Evolutionary conservation across 2,113 vertebrate species (phyloP).

Genomic region (Tretioscincus oriximinensis): DNA sequence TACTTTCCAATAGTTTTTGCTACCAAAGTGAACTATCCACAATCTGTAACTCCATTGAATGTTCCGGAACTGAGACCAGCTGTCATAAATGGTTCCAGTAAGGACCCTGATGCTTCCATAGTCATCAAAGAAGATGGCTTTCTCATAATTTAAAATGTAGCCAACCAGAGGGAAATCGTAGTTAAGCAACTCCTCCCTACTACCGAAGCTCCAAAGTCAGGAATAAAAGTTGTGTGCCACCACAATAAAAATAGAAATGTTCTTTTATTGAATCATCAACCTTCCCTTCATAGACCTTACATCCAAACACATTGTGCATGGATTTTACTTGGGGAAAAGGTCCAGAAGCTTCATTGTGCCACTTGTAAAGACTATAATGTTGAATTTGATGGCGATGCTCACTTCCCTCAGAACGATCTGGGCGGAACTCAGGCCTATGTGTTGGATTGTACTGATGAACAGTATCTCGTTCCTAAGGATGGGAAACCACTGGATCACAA

Average conservation of each 20-base stretch:
- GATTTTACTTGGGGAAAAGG: conserved; percentile 91
- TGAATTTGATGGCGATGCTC: conserved; percentile 95
- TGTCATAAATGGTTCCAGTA: conserved; percentile 88
- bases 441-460: conserved; percentile 89
- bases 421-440: conserved; percentile 88
- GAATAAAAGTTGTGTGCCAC: conserved; percentile 91
- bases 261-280: conserved; percentile 91
- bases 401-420: conserved; percentile 94
- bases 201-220: conserved; percentile 74
- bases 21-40: too few species aligned
- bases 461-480: conserved; percentile 98
- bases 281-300: conserved; percentile 93
- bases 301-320: conserved; percentile 93
- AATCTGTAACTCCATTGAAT: conserved; percentile 96
- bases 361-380: conserved; percentile 99
- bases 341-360: conserved; percentile 92
- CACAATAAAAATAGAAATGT: conserved; percentile 94
- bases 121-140: conserved; percentile 92
- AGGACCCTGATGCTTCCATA: conserved; percentile 92
- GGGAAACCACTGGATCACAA: conserved; percentile 96
- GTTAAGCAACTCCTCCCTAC: conserved; percentile 95
- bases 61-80: conserved; percentile 93
- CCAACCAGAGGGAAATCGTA: conserved; percentile 86
- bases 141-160: conserved; percentile 81
- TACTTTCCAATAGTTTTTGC: conserved; percentile 98